Evolutionary conservation across 2,113 vertebrate genomes (phyloP), one percentile per base, ranked within the genome.

Genomic region (Chinchilla lanigera): DNA sequence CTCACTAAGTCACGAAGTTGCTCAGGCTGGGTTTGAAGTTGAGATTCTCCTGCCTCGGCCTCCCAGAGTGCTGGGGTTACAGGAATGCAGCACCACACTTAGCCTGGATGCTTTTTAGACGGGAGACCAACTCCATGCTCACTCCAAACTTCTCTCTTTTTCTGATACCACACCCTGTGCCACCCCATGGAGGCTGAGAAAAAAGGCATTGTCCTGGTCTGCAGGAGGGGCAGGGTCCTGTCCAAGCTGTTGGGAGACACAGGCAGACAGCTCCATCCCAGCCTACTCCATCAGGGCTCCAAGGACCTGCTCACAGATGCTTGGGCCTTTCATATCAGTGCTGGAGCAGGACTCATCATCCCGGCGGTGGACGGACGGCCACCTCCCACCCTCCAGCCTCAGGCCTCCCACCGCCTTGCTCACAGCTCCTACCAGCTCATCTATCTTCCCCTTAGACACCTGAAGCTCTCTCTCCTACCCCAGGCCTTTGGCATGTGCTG

Each of bases 391-490:
- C 9, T 69, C 58, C 30, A 84, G 0, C 13, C 22, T 85, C 8
- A 26, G 85, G 35, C 28, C 54, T 80, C 35, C n/a, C 13, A 35
- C 7, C 1, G 4, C 4, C 44, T 41, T 47, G 63, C 73, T 60
- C 52, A 61, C 17, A 60, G 50, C 20, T 41, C 54, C 41, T n/a
- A 13, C 3, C 14, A 54, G 38, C 9, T 12, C 14, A 20, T n/a
- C 41, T 28, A n/a, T n/a, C 47, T 83, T 54, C 61, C 60, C 44
- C 84, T 80, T 16, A 71, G 38, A 69, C 6, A 52, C 26, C 3
- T 7, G 30, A n/a, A 50, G 75, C 35, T 75, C 67, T 67, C 94
- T 93, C 94, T 93, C 33, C 47, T 60, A 44, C 41, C n/a, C 54
- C 88, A 56, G 96, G 67, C 41, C 67, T 50, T 94, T 96, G 63